Percentiles rank a stretch among this genome's conserved stretches.
Evolutionary conservation across 2,797 vertebrate species (phyloP).

Genomic region (Stomatorhinus walkeri): DNA sequence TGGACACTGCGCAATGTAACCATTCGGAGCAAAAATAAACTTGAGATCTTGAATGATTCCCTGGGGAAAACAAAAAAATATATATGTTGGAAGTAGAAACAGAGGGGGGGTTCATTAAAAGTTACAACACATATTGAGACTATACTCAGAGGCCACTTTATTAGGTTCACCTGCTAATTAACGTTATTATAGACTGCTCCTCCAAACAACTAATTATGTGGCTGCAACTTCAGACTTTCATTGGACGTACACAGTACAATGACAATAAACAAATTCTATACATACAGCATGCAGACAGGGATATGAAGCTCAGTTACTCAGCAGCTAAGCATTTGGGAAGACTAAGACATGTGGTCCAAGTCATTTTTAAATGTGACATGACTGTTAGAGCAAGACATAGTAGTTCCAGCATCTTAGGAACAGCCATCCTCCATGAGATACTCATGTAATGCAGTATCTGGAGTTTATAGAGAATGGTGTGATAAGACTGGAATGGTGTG

Average conservation of each 20-base stretch:
- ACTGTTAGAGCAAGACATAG: background rate
- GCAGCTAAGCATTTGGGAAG: background rate
- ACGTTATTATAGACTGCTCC: background rate
- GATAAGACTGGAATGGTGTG: background rate
- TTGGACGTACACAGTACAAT: background rate
- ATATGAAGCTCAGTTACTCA: background rate
- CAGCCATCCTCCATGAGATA: background rate
- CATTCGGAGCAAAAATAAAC: slow-evolving; percentile 83
- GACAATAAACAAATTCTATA: background rate
- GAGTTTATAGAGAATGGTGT: background rate
- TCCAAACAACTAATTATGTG: background rate
- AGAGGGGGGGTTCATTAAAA: background rate
- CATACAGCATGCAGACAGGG: background rate
- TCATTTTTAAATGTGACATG: background rate
- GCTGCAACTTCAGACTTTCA: background rate
- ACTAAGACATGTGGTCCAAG: background rate
- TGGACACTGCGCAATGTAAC: slow-evolving; percentile 86
- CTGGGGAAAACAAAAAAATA: slow-evolving; percentile 50
- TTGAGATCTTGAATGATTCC: slow-evolving; percentile 88
- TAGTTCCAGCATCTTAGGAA: background rate
- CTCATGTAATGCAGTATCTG: background rate
- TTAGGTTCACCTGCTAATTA: background rate
- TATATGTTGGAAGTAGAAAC: background rate
- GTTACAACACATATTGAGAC: background rate
- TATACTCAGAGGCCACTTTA: background rate